These are phyloP conservation scores for Trilocha varians DNA, from an alignment of 2,888 invertebrate species.

Conservation along the genomic window DNA sequence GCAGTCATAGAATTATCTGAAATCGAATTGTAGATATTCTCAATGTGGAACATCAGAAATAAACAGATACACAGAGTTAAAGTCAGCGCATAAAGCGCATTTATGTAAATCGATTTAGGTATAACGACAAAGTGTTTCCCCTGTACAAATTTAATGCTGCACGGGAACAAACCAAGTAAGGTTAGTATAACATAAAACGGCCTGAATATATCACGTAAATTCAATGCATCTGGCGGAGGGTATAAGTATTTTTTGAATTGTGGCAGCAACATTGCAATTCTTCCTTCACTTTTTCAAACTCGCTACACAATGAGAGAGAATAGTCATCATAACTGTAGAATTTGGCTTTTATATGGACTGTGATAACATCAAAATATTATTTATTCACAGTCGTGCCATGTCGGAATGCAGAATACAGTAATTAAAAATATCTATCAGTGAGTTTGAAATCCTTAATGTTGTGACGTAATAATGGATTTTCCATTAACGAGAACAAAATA, in stretches of 20 bases:
- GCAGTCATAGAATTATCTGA: conserved; percentile 30
- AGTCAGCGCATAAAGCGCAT: conserved; percentile 32
- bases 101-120: conserved; percentile 40
- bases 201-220: conserved; percentile 23
- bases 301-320: too few species aligned
- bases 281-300: too few species aligned
- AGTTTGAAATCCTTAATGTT: background rate
- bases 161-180: conserved; percentile 34
- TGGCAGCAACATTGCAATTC: background rate
- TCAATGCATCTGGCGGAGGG: conserved; percentile 6
- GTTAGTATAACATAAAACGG: conserved; percentile 30
- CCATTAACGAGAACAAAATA: conserved; percentile 4
- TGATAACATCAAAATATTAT: conserved; percentile 14
- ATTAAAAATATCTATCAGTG: conserved; percentile 16
- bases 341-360: background rate
- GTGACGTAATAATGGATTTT: conserved; percentile 1
- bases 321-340: too few species aligned
- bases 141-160: conserved; percentile 25
- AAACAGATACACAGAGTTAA: conserved; percentile 24
- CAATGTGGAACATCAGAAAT: conserved; percentile 35
- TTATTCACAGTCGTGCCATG: conserved; percentile 16
- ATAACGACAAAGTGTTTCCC: conserved; percentile 24
- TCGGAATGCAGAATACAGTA: conserved; percentile 11
- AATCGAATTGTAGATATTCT: conserved; percentile 23
- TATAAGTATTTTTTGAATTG: background rate